Conservation (phyloP, 1,140 invertebrate genomes). For the Neotoxoptera formosana region DNA sequence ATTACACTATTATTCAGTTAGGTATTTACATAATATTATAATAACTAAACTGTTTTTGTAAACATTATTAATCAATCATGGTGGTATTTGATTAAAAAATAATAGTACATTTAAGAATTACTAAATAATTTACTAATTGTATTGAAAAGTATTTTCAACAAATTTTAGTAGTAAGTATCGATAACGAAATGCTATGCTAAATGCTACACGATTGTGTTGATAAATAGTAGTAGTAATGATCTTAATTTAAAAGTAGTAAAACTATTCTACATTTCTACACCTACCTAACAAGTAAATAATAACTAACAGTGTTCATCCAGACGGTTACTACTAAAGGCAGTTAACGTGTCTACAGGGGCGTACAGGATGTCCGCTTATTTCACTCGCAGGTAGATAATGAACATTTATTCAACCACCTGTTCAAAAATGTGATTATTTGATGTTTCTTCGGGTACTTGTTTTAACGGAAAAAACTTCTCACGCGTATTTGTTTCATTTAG, state of each 20-base stretch:
- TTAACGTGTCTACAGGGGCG: background rate
- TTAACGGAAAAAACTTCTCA: conserved; percentile 34
- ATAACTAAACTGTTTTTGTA: background rate
- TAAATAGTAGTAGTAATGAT: background rate
- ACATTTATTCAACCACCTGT: conserved; percentile 55
- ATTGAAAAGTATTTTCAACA: background rate
- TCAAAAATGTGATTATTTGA: conserved; percentile 31
- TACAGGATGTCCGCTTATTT: conserved; percentile 55
- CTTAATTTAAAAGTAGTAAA: background rate
- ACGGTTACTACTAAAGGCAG: background rate
- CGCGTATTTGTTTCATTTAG: conserved; percentile 12
- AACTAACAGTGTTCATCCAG: conserved; percentile 2
- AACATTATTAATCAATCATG: background rate
- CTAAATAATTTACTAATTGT: background rate
- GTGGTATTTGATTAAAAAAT: background rate
- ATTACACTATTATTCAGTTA: background rate
- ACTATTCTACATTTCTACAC: background rate
- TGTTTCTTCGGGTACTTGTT: background rate
- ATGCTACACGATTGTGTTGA: too few relatives aligned
- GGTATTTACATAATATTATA: background rate
- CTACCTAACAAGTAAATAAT: background rate
- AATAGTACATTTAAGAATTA: background rate
- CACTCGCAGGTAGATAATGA: conserved; percentile 53
- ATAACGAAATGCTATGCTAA: background rate
- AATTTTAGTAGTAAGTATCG: background rate